These are phyloP conservation scores for Bovichtus variegatus DNA, from an alignment of 2,797 vertebrate genomes.

Conservation along the genomic window DNA sequence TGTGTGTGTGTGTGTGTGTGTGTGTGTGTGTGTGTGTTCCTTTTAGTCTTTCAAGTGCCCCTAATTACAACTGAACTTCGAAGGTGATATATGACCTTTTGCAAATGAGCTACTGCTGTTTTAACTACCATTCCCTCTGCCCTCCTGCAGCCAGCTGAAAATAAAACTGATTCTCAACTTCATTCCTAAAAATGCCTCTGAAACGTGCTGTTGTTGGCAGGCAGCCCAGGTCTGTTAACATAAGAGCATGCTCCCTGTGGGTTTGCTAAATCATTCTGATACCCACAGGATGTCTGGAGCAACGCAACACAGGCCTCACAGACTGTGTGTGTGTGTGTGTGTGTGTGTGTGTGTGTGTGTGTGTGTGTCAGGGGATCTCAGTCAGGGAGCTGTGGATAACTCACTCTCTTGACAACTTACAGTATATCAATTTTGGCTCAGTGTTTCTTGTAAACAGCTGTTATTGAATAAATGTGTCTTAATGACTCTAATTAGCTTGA, in stretches of 20 bases:
- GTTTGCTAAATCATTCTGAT: constrained; percentile 64
- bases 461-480: constrained; percentile 54
- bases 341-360: constrained; percentile 10
- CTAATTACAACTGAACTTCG: constrained; percentile 72
- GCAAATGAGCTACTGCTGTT: constrained; percentile 82
- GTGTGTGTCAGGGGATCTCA: neutral
- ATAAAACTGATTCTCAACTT: constrained; percentile 26
- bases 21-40: constrained; percentile 27
- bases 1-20: neutral
- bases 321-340: neutral
- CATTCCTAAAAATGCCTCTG: constrained; percentile 63
- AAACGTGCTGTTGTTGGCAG: constrained; percentile 81
- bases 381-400: neutral
- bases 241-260: constrained; percentile 67
- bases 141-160: constrained; percentile 41
- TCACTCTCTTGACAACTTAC: constrained; percentile 29
- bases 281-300: constrained; percentile 80
- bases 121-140: constrained; percentile 64
- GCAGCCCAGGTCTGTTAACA: constrained; percentile 76
- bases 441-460: constrained; percentile 45
- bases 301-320: constrained; percentile 44
- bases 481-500: constrained; percentile 32
- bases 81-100: constrained; percentile 72
- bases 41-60: constrained; percentile 58
- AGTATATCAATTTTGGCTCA: constrained; percentile 29